phyloP scores from a whole-genome alignment of 2,888 invertebrate species.

The Leptopilina syphax region DNA sequence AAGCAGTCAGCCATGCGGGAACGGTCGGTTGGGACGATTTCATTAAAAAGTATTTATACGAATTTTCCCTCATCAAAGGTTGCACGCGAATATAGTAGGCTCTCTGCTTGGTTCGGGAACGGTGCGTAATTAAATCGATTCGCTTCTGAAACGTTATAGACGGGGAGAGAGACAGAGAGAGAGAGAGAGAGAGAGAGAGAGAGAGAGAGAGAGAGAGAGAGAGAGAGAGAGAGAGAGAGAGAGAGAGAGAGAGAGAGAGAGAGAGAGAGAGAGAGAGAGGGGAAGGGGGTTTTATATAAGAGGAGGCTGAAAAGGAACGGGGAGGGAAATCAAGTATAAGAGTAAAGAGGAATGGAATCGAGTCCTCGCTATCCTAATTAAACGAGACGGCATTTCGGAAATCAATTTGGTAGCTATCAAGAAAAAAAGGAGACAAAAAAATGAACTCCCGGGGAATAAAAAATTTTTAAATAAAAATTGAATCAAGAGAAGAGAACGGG shows the following conservation, averaged over 20 bases:
- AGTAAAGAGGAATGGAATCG: constrained; percentile 41
- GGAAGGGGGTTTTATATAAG: too few relatives aligned
- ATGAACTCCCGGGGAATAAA: background rate
- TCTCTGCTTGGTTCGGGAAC: constrained; percentile 42
- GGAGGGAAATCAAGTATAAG: constrained; percentile 39
- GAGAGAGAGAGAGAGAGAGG: constrained; percentile 39
- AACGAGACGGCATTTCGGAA: constrained; percentile 43
- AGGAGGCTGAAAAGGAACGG: too few relatives aligned
- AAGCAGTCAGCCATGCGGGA: constrained; percentile 24
- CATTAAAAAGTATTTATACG: constrained; percentile 60
- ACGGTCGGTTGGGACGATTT: constrained; percentile 51
- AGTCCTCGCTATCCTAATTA: constrained; percentile 40
- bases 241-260: constrained; percentile 39
- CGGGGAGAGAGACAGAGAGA: constrained; percentile 37
- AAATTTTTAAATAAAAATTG: constrained; percentile 46
- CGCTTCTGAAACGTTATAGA: constrained; percentile 49
- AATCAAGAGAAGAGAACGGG: constrained; percentile 23
- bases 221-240: constrained; percentile 42
- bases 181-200: background rate
- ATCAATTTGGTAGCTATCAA: constrained; percentile 40
- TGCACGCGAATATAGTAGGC: constrained; percentile 42
- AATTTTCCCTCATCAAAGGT: constrained; percentile 57
- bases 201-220: constrained; percentile 40
- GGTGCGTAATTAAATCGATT: constrained; percentile 59
- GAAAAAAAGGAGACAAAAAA: constrained; percentile 21